Evolutionary conservation across 2,113 vertebrate species (phyloP).

Genomic region (Amblyornis subalaris): DNA sequence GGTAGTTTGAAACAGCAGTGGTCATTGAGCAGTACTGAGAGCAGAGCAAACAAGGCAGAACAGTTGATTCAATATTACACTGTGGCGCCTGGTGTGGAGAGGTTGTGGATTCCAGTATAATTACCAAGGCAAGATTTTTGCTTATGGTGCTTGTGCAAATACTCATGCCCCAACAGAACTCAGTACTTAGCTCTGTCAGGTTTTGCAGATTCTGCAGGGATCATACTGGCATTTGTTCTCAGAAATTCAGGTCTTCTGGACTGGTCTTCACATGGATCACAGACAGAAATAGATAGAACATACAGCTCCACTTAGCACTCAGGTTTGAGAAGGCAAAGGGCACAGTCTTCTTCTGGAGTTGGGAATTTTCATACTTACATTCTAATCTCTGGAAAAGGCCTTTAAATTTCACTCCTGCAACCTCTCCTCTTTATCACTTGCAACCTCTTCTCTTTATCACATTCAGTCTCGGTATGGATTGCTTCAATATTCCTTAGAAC

Average conservation of each 20-base stretch:
- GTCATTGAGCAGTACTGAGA: neutral
- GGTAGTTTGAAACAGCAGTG: neutral
- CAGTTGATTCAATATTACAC: neutral
- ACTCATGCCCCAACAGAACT: neutral
- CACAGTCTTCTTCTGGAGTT: neutral
- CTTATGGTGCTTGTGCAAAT: neutral
- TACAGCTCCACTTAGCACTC: neutral
- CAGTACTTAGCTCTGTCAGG: neutral
- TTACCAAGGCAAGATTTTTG: neutral
- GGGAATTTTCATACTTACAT: neutral
- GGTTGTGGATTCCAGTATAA: neutral
- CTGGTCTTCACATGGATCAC: neutral
- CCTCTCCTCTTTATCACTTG: neutral
- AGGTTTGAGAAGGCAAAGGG: neutral
- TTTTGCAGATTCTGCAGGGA: neutral
- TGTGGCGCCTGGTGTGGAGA: accelerated
- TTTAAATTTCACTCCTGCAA: neutral
- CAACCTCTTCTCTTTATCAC: neutral
- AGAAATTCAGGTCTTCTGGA: neutral
- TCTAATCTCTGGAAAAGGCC: neutral
- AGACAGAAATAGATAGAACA: neutral
- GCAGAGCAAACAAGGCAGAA: neutral
- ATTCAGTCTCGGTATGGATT: neutral
- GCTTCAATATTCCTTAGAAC: neutral
- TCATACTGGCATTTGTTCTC: neutral